Percentiles rank a stretch among this genome's conserved stretches.
These are phyloP conservation scores for Temnothorax curvispinosus DNA, from an alignment of 1,140 invertebrate species.

Conservation along the genomic window DNA sequence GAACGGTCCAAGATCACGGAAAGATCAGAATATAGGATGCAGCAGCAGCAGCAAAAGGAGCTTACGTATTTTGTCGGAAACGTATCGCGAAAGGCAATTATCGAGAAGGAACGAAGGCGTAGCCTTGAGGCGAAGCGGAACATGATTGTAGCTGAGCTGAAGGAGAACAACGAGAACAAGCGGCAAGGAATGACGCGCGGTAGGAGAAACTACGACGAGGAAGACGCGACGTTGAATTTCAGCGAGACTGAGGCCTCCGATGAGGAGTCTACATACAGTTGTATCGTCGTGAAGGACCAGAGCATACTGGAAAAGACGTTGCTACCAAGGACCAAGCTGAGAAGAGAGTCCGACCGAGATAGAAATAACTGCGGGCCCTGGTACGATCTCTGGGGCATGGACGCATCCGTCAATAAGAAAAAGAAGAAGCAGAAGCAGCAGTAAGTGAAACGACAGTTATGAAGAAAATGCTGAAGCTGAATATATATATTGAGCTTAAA, in stretches of 20 bases:
- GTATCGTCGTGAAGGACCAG: conserved; percentile 85
- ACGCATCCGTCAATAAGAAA: conserved; percentile 86
- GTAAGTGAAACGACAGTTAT: conserved; percentile 54
- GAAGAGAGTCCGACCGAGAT: conserved; percentile 85
- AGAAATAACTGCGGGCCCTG: conserved; percentile 93
- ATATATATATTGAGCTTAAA: neutral
- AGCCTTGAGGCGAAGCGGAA: conserved; percentile 85
- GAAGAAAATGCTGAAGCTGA: neutral
- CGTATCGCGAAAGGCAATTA: conserved; percentile 84
- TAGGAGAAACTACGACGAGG: conserved; percentile 86
- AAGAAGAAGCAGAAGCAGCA: conserved; percentile 81
- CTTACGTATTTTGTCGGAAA: conserved; percentile 83
- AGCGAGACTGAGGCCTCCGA: conserved; percentile 86
- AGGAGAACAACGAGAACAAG: conserved; percentile 85
- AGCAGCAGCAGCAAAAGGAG: conserved; percentile 85
- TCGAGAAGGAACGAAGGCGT: conserved; percentile 87
- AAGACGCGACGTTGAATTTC: conserved; percentile 83
- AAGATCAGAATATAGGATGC: conserved; percentile 85
- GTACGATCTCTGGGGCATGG: conserved; percentile 94
- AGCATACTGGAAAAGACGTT: conserved; percentile 87
- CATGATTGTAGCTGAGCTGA: conserved; percentile 82
- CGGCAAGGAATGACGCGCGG: conserved; percentile 86
- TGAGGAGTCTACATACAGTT: conserved; percentile 89
- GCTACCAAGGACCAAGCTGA: conserved; percentile 90
- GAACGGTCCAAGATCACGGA: conserved; percentile 86